These are phyloP conservation scores for Chromobotia macracanthus DNA, from an alignment of 2,797 vertebrate genomes.

Conservation along the genomic window DNA sequence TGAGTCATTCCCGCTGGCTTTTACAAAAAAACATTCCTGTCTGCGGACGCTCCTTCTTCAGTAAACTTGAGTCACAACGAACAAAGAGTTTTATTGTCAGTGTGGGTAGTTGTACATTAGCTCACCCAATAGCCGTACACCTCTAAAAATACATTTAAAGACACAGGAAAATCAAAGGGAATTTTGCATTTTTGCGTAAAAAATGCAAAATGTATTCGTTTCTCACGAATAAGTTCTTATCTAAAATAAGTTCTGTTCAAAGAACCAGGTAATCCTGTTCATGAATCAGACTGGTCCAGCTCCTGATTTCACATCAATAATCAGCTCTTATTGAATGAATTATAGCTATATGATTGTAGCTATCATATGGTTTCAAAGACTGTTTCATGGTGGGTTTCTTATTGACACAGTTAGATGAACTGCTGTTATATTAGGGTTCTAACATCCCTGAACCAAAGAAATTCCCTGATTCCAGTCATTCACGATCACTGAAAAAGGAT, in stretches of 20 bases:
- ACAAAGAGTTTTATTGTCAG: conserved; percentile 21
- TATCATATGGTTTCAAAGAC: no score
- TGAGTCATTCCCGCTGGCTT: no score
- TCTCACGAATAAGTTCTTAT: conserved; percentile 16
- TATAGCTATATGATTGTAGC: no score
- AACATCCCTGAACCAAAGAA: neutral
- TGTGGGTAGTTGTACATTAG: conserved; percentile 4
- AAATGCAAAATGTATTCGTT: no score
- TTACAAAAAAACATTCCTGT: neutral
- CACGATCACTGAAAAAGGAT: neutral
- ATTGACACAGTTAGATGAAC: neutral
- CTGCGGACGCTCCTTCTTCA: neutral
- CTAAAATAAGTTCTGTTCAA: neutral
- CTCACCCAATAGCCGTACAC: neutral
- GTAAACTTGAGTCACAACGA: neutral
- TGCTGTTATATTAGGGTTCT: neutral
- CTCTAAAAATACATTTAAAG: conserved; percentile 15
- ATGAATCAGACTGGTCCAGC: neutral
- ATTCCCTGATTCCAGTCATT: neutral
- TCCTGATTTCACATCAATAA: neutral
- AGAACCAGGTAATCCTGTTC: neutral
- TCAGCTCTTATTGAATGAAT: neutral
- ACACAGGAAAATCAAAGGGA: conserved; percentile 2
- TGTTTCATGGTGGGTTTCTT: neutral
- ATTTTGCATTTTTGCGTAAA: conserved; percentile 15